A percentile compares a stretch with the other conserved stretches of the same genome.
phyloP scores from a whole-genome alignment of 2,113 vertebrate species.

The Ifrita kowaldi region DNA sequence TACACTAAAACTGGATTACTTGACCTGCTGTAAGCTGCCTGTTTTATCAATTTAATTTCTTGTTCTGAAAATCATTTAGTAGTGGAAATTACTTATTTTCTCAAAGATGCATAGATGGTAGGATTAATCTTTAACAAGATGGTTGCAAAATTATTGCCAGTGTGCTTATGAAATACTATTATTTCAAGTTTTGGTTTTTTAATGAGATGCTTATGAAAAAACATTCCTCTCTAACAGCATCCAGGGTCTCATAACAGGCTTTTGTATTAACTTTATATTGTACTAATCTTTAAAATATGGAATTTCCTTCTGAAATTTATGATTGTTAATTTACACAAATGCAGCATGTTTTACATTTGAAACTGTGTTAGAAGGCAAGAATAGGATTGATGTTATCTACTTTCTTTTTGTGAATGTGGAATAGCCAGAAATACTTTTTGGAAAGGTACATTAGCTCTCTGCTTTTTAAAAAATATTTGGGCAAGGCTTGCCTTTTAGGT shows the following conservation, averaged over 20 bases:
- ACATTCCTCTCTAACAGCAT: not conserved
- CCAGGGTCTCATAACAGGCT: not conserved
- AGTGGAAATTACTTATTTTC: not conserved
- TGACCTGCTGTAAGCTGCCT: not conserved
- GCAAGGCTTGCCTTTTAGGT: not conserved
- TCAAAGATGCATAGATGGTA: not conserved
- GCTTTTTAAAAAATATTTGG: not conserved
- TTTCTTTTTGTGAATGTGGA: not conserved
- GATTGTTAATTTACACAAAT: not conserved
- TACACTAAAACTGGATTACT: not conserved
- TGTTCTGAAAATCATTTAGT: not conserved
- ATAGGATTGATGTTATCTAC: not conserved
- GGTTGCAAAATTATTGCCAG: not conserved
- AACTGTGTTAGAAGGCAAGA: constrained; percentile 9
- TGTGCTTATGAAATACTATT: not conserved
- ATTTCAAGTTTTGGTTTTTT: not conserved
- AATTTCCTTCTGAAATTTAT: not conserved
- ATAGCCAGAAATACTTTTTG: constrained; percentile 13
- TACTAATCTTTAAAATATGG: not conserved
- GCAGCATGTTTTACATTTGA: not conserved
- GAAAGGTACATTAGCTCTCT: not conserved
- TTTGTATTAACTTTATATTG: not conserved
- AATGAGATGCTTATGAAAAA: not conserved
- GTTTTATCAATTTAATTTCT: not conserved
- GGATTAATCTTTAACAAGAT: not conserved